phyloP scores from a whole-genome alignment of 1,140 invertebrate species.

The Hyles vespertilio region DNA sequence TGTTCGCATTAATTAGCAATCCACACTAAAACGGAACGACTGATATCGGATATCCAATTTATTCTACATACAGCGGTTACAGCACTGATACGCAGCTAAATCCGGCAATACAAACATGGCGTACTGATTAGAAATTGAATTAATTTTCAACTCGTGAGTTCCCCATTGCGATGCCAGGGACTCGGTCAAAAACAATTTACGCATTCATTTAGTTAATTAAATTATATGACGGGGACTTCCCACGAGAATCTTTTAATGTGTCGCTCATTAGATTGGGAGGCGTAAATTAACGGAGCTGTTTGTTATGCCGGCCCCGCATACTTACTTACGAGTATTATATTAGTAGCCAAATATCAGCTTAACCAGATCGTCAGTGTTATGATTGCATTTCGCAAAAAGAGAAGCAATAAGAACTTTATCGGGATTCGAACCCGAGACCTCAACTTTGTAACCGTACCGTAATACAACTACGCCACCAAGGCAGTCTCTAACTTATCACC shows the following conservation, averaged over 20 bases:
- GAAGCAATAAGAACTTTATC: too few species aligned
- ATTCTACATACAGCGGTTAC: neutral
- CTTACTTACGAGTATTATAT: conserved; percentile 35
- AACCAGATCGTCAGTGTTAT: too few species aligned
- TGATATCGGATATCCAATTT: too few species aligned
- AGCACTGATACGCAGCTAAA: neutral
- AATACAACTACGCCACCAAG: too few species aligned
- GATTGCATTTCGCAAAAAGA: too few species aligned
- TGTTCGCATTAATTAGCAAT: too few species aligned
- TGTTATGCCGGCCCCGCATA: conserved; percentile 49
- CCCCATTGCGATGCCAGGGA: neutral
- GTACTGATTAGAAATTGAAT: conserved; percentile 22
- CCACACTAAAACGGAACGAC: too few species aligned
- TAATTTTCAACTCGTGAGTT: conserved; percentile 9
- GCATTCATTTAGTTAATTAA: conserved; percentile 48
- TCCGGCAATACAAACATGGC: conserved; percentile 1
- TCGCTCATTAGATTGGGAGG: conserved; percentile 51
- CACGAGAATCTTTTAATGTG: conserved; percentile 51
- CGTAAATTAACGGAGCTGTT: conserved; percentile 57
- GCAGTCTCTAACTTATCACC: too few species aligned
- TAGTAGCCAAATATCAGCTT: conserved; percentile 1
- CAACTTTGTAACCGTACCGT: too few species aligned
- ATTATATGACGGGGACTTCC: conserved; percentile 45
- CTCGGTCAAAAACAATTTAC: conserved; percentile 39
- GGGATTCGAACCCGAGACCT: too few species aligned